Base-by-base conservation (phyloP, 2,888 invertebrate genomes). In the Heliconius aoede region DNA sequence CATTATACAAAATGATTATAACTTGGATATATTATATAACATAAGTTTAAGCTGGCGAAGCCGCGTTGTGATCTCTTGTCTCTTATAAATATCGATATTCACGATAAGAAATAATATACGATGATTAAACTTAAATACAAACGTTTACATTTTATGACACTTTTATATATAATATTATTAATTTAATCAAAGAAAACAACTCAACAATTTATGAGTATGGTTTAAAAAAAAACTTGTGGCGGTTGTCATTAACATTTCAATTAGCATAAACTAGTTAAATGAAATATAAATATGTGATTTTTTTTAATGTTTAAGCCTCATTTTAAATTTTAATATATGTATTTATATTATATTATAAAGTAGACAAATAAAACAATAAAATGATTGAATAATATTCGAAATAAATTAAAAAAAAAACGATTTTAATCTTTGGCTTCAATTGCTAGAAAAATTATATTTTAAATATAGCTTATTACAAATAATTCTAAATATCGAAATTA, bases 161-260 rank as follows among this genome's bases (percentile, higher is more conserved):
- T 36, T 60, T 65, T 65, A 36, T 36, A n/a, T 3, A 24, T 21
- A 30, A 64, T n/a, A 64, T n/a, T n/a, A 64, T 32, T 30, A 30
- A 32, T 26, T n/a, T 18, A 65, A 65, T 36, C 24, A 18, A 65
- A 26, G 65, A 26, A n/a, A 24, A 65, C n/a, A 40, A 40, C 3
- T 65, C 32, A 13, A 36, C 11, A 36, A 65, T 64, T 64, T 36
- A 24, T 21, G 36, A 65, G 24, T 40, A 8, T 65, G 15, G 5
- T 13, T 64, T 64, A 60, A 60, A 7, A 60, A 32, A 4, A 11
- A n/a, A 36, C 13, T 13, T 24, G 24, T 40, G 65, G 7, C 36
- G 36, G 24, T 15, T 65, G 24, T 65, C 11, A 65, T 36, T 65
- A 65, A 36, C 65, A 65, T 24, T n/a, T 65, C 36, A 26, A 40